Evolutionary conservation across 2,888 invertebrate genomes (phyloP), one percentile per base, ranked within the genome.

Genomic region (Xestoiulus laeticollis): DNA sequence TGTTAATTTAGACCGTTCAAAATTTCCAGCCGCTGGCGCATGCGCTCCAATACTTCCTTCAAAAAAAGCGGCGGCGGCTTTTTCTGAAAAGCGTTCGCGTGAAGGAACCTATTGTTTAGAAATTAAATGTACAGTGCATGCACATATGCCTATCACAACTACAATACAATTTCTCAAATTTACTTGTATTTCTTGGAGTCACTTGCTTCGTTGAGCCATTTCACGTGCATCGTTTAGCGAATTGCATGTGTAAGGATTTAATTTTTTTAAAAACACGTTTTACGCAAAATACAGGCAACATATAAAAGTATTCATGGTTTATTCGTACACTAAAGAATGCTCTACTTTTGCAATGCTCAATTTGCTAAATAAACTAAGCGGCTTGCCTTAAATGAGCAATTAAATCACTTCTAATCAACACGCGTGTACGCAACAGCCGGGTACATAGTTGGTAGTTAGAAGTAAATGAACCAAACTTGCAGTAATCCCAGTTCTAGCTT

Each of bases 401-500:
- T 78, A 22, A 78, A 78, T 78, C 30, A 22, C 30, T 78, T 78
- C 30, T 78, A 78, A 78, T 78, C 78, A 78, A 78, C 78, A 78
- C 78, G 14, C 78, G 3, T 30, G 30, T 78, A 14, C 30, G 30
- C 78, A 78, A 78, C 30, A 30, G 30, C 78, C 30, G 30, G 14
- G 78, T 30, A 78, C 22, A 30, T 78, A 30, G 78, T 78, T 78
- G 78, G 78, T 30, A 78, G 78, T 78, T 78, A 26, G 8, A 78
- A 30, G 12, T 30, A 78, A 78, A 78, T 78, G 78, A 78, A 78
- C 78, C 78, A 78, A 78, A 78, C 30, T 78, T 78, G 68, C 68
- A 68, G 68, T 68, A 68, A 68, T 68, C 68, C 26, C 22, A 22
- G 22, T 4, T 68, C 6, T 26, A 30, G 30, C 78, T 78, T 26